phyloP scores from a whole-genome alignment of 2,888 invertebrate genomes.

The Apoda limacodes region DNA sequence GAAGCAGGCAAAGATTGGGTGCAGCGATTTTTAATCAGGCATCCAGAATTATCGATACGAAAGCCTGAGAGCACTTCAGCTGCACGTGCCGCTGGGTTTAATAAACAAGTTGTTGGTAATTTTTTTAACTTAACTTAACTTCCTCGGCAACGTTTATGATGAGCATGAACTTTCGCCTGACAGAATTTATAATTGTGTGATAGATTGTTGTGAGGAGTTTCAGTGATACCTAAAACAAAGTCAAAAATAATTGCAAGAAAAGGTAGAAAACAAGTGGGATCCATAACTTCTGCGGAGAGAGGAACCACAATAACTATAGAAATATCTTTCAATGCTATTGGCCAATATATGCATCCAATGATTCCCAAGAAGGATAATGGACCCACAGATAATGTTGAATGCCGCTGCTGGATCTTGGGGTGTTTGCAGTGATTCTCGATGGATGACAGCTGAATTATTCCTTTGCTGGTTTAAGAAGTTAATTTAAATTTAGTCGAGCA shows the following conservation, averaged over 20 bases:
- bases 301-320: too few species aligned
- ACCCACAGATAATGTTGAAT: conserved; percentile 23
- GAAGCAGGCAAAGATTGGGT: conserved; percentile 28
- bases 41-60: conserved; percentile 20
- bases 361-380: conserved; percentile 25
- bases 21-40: conserved; percentile 21
- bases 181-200: too few species aligned
- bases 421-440: conserved; percentile 25
- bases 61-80: conserved; percentile 23
- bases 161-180: too few species aligned
- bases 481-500: conserved; percentile 16
- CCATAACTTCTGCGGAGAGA: too few species aligned
- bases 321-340: conserved; percentile 23
- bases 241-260: too few species aligned
- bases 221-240: too few species aligned
- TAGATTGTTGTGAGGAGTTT: too few species aligned
- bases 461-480: conserved; percentile 18
- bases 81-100: conserved; percentile 29
- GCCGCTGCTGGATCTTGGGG: conserved; percentile 25
- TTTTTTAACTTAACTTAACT: too few species aligned
- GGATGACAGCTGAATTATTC: conserved; percentile 20
- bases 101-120: conserved; percentile 25
- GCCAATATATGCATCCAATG: conserved; percentile 24
- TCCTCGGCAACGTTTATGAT: too few species aligned
- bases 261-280: too few species aligned